Evolutionary conservation across 2,113 vertebrate genomes (phyloP).

Genomic region (Rhagologus leucostigma): DNA sequence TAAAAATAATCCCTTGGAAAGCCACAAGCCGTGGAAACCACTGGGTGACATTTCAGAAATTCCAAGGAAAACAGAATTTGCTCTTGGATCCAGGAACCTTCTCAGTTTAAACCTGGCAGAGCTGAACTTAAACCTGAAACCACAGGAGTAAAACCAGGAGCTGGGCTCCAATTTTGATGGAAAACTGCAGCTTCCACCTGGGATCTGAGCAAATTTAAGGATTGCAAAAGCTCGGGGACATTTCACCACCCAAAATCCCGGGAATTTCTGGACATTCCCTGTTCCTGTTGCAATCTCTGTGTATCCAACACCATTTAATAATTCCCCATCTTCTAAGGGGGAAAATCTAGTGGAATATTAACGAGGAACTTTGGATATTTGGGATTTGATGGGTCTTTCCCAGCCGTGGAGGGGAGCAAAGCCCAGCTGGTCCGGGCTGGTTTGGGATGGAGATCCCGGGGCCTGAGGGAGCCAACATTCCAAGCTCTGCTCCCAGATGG

Average conservation of each 20-base stretch:
- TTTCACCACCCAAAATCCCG: background rate
- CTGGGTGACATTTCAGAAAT: background rate
- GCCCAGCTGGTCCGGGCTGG: background rate
- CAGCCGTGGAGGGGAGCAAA: background rate
- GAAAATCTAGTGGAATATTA: background rate
- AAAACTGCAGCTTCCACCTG: background rate
- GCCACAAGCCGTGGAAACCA: background rate
- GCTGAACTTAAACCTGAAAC: background rate
- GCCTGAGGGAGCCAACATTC: background rate
- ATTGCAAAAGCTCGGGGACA: background rate
- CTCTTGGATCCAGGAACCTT: background rate
- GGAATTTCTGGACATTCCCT: background rate
- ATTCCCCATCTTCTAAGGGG: background rate
- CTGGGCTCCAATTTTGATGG: background rate
- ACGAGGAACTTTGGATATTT: background rate
- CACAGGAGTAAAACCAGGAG: background rate
- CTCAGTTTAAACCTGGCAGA: background rate
- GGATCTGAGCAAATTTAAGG: background rate
- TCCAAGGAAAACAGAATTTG: slow-evolving; percentile 14
- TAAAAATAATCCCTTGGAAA: background rate
- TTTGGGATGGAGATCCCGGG: background rate
- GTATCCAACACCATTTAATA: background rate
- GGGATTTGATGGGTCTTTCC: background rate
- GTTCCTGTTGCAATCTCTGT: background rate
- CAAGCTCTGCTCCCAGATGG: background rate